Evolutionary conservation across 2,797 vertebrate genomes (phyloP), one percentile per base, ranked within the genome.

Genomic region (Pseudomugil tenellus): DNA sequence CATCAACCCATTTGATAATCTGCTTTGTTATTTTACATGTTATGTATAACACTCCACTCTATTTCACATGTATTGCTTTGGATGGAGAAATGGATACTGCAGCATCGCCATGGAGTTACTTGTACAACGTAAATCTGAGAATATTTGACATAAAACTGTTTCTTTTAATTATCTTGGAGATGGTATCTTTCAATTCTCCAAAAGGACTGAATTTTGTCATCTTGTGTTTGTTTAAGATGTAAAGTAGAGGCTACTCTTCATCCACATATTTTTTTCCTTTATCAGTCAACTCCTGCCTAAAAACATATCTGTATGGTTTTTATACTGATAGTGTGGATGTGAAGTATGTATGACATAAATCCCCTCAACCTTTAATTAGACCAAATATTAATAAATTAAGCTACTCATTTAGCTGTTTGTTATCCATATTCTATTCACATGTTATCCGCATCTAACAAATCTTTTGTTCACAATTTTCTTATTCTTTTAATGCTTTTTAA

Each of bases 151-250:
- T 28, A 53, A 29, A 55, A 1, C 19, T 52, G 26, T 21, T 23
- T 54, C 19, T 54, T 53, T 19, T 11, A 43, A 23, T 46, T 25
- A 32, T 26, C 35, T 46, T 29, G 35, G 4, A 46, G 43, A 46
- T 21, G 9, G 21, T 46, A 14, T 12, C n/a, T 21, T 55, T 55
- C 1, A 43, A 2, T 25, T 65, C 26, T 56, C 23, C 14, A 43
- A 14, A 0, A 25, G 4, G 6, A 28, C 28, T 43, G 17, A 19
- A 32, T 55, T 52, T 29, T 56, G 3, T 0, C n/a, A n/a, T n/a
- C n/a, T n/a, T n/a, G 11, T 41, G 8, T 51, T 37, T 17, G n/a
- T 51, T 61, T 35, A 62, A 67, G 23, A 39, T 64, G 16, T 37
- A 25, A 43, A 55, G 26, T 32, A 58, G 35, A 58, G 32, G 26